Evolutionary conservation across 2,888 invertebrate species (phyloP).

Genomic region (Polyommatus iphigenia): DNA sequence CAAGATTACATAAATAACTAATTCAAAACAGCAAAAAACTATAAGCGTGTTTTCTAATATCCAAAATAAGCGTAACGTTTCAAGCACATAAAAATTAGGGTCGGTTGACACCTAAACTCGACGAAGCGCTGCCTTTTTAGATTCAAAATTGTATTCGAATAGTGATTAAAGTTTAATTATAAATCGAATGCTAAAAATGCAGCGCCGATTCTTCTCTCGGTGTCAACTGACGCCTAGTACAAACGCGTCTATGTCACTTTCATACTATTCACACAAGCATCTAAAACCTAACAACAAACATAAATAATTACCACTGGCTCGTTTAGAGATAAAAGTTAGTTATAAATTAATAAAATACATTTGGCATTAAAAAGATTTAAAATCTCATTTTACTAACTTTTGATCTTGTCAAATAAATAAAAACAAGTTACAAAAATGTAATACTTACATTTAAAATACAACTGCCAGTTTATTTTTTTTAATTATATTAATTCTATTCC

Average conservation of each 20-base stretch:
- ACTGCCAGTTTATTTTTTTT: background rate
- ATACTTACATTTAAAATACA: background rate
- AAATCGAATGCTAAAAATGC: background rate
- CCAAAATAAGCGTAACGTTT: background rate
- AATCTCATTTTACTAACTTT: background rate
- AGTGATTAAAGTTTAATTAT: background rate
- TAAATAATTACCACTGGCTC: background rate
- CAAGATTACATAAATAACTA: background rate
- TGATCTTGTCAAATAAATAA: background rate
- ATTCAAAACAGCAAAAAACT: no score
- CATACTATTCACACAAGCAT: background rate
- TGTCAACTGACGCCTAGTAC: background rate
- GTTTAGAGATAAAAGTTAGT: background rate
- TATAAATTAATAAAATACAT: background rate
- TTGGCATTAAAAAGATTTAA: background rate
- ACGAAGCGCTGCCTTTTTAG: background rate
- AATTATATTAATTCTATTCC: background rate
- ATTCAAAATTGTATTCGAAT: no score
- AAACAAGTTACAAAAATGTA: background rate
- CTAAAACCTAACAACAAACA: background rate
- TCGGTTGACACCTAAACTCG: background rate
- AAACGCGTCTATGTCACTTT: background rate
- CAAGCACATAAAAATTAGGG: background rate
- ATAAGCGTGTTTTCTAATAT: background rate
- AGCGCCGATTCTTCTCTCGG: no score